phyloP scores from a whole-genome alignment of 2,113 vertebrate genomes.

The Dicaeum eximium region DNA sequence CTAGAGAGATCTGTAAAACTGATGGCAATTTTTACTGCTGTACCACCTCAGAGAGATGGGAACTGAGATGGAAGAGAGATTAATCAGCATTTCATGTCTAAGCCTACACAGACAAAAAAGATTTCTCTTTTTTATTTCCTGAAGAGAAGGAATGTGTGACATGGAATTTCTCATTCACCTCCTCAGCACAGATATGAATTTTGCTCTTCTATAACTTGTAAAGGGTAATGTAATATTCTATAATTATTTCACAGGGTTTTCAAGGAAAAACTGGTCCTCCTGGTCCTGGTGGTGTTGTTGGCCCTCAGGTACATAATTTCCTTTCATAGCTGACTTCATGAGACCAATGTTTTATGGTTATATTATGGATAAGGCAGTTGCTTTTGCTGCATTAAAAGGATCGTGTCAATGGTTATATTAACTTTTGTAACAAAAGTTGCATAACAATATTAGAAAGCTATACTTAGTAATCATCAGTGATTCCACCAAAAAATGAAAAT shows the following conservation, averaged over 20 bases:
- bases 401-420: background rate
- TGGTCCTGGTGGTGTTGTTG: slow-evolving; percentile 95
- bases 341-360: background rate
- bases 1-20: background rate
- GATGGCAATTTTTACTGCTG: background rate
- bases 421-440: background rate
- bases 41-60: background rate
- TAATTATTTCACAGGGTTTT: slow-evolving; percentile 83
- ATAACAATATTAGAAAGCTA: background rate
- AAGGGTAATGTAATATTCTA: background rate
- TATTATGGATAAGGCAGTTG: background rate
- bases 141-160: background rate
- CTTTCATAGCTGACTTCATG: background rate
- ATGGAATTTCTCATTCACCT: background rate
- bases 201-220: background rate
- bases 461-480: background rate
- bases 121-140: background rate
- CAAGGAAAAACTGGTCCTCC: slow-evolving; percentile 98
- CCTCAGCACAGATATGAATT: background rate
- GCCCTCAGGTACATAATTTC: slow-evolving; percentile 84
- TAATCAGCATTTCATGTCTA: slow-evolving; percentile 17
- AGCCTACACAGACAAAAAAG: background rate
- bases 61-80: background rate
- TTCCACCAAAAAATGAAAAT: background rate
- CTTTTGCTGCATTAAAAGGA: background rate